Conservation (phyloP, 2,797 vertebrate species). For the Neomorphus geoffroyi region DNA sequence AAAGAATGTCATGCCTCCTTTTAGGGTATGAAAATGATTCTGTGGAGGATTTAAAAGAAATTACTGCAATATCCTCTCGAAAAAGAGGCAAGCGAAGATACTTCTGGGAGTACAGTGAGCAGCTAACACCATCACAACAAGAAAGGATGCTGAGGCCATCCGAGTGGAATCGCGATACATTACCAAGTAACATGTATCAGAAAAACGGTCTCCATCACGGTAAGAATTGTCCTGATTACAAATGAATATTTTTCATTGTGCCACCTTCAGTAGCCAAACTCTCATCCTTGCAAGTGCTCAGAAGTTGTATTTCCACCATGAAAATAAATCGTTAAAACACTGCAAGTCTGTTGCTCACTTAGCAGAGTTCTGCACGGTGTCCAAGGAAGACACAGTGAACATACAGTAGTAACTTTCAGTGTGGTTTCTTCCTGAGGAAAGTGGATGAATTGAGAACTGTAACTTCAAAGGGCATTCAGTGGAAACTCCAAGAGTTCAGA, state of each 20-base stretch:
- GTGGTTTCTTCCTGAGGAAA: background rate
- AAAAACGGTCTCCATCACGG: constrained; percentile 96
- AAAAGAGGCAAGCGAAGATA: constrained; percentile 96
- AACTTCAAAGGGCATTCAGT: background rate
- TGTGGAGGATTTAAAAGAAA: constrained; percentile 92
- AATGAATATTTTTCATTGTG: background rate
- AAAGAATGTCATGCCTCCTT: constrained; percentile 23
- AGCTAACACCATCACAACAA: constrained; percentile 91
- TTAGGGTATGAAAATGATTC: constrained; percentile 94
- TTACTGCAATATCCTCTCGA: constrained; percentile 89
- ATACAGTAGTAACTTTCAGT: constrained; percentile 12
- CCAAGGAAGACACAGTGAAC: background rate
- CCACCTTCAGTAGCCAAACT: background rate
- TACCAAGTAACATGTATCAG: constrained; percentile 98
- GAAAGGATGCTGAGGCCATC: constrained; percentile 95
- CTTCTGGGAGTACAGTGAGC: constrained; percentile 99
- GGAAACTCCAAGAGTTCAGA: background rate
- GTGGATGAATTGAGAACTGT: constrained; percentile 20
- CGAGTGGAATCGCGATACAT: constrained; percentile 94
- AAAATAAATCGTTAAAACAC: background rate
- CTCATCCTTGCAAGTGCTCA: background rate
- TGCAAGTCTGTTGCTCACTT: background rate
- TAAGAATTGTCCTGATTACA: constrained; percentile 64
- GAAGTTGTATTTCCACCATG: background rate
- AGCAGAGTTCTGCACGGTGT: background rate